phyloP scores from a whole-genome alignment of 2,113 vertebrate species.

The Charina bottae region DNA sequence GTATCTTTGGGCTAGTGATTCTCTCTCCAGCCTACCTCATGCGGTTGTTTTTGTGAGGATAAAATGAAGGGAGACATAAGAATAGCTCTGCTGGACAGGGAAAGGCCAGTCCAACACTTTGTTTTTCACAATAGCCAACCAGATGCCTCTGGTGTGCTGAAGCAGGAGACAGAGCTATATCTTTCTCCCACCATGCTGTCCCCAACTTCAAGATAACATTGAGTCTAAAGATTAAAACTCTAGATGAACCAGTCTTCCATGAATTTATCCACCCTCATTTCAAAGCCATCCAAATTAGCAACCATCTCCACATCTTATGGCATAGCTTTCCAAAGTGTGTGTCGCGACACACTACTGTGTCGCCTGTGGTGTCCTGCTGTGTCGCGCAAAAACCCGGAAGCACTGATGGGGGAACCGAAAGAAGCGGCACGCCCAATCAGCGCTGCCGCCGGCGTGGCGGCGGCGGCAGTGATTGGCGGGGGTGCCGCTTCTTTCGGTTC shows the following conservation, averaged over 20 bases:
- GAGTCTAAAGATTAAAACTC: not conserved
- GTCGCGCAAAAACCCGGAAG: no score
- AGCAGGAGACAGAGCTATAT: not conserved
- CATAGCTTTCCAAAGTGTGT: no score
- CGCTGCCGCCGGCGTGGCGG: no score
- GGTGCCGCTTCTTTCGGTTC: no score
- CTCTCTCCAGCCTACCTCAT: not conserved
- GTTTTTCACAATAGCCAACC: not conserved
- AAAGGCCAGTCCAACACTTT: not conserved
- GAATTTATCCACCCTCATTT: not conserved
- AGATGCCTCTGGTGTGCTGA: not conserved
- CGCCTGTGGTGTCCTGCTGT: no score
- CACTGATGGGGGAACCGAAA: no score
- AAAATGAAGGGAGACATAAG: not conserved
- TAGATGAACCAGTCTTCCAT: not conserved
- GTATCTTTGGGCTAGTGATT: not conserved
- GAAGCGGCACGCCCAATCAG: no score
- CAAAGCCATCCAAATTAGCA: not conserved
- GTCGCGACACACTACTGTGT: no score
- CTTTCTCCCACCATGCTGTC: not conserved
- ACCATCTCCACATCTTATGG: not conserved
- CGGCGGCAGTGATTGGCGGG: no score
- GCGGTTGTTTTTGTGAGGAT: not conserved
- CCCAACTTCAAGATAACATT: not conserved
- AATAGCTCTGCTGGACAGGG: not conserved